Evolutionary conservation across 2,888 invertebrate genomes (phyloP).

Genomic region (Trachelus stipa): DNA sequence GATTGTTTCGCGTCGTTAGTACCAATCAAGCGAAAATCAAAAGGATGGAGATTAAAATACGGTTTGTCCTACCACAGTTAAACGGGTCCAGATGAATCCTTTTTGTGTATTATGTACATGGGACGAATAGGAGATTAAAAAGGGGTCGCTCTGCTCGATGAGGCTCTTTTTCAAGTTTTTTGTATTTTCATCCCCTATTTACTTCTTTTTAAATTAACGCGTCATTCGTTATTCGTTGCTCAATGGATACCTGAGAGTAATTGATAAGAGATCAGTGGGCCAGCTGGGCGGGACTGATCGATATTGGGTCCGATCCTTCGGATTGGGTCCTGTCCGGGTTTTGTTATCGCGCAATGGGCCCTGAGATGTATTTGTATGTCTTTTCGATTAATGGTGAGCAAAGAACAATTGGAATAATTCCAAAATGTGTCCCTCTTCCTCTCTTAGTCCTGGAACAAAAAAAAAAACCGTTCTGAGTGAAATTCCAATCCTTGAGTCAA

Average conservation of each 20-base stretch:
- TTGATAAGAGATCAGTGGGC: neutral
- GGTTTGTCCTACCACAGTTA: neutral
- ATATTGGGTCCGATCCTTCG: neutral
- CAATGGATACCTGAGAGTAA: neutral
- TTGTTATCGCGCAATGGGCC: neutral
- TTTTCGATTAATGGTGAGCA: neutral
- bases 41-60: neutral
- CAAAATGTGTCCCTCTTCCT: neutral
- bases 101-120: neutral
- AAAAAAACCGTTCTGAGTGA: neutral
- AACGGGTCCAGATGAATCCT: neutral
- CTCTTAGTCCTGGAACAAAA: neutral
- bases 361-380: neutral
- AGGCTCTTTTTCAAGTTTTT: neutral
- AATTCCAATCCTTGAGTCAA: neutral
- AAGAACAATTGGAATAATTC: neutral
- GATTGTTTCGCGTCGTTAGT: neutral
- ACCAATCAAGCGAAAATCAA: neutral
- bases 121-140: neutral
- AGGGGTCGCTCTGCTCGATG: neutral
- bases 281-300: conserved; percentile 1
- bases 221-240: neutral
- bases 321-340: neutral
- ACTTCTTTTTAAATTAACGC: neutral
- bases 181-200: too few species aligned